Evolutionary conservation across 2,888 invertebrate genomes (phyloP), one percentile per base, ranked within the genome.

Genomic region (Candidula unifasciata): DNA sequence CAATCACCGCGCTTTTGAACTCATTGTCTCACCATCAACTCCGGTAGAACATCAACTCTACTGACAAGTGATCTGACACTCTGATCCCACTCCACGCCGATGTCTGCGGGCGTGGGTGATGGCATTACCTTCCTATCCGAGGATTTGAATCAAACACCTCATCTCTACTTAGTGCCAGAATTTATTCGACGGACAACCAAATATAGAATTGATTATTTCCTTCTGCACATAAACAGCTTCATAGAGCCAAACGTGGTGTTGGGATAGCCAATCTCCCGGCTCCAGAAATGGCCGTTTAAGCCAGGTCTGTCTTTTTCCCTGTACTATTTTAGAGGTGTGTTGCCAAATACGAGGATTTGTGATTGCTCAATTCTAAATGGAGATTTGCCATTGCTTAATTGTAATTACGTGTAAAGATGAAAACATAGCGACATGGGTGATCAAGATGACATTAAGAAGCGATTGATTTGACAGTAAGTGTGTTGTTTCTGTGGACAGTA

Each of bases 211-310:
- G 13, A 30, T 27, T 74, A 21, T 74, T 74, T 27, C 16, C 52
- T 73, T 74, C 74, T 74, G 27, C 18, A 21, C 54, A 54, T 74
- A 54, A 54, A 74, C 74, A 74, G 44, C 44, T 73, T 52, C 52
- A 13, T 3, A 35, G 8, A 73, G 44, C 69, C 3, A 24, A 5
- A 35, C 3, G 21, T 2, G 35, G 3, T 16, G 35, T 21, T 35
- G 6, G 21, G 24, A 35, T 33, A 37, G 18, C 33, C 35, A 2
- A 5, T 35, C 21, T 35, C 21, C 0, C 3, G 35, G 35, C 24
- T 69, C 35, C 3, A 37, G 21, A 33, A 69, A 69, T 35, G 21
- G 69, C 35, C 18, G 35, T 13, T 35, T 18, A 33, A 2, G 13
- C 30, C 13, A 33, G 33, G 35, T 69, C 35, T 35, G 21, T 16